Conservation (phyloP, 2,113 vertebrate genomes). For the Cryptomyrus ogoouensis region DNA sequence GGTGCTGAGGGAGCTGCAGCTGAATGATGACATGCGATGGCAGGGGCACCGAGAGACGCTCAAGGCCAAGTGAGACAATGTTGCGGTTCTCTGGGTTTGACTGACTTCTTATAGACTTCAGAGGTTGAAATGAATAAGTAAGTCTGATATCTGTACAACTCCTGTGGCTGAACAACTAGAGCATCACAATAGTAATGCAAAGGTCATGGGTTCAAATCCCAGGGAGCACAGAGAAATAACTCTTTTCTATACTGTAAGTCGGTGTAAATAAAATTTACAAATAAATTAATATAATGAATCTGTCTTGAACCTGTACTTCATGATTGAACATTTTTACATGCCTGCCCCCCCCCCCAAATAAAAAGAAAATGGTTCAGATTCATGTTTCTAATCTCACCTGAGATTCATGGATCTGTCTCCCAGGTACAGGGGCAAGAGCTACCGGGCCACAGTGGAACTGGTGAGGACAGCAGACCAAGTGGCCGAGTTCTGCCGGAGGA, state of each 20-base stretch:
- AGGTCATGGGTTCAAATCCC: neutral
- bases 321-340: neutral
- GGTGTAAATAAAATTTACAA: neutral
- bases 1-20: conserved; percentile 87
- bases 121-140: neutral
- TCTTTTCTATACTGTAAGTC: neutral
- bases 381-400: neutral
- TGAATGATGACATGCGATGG: conserved; percentile 90
- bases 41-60: conserved; percentile 89
- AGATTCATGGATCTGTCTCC: neutral
- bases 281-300: neutral
- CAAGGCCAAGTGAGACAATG: conserved; percentile 88
- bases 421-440: conserved; percentile 97
- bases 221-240: neutral
- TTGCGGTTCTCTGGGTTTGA: neutral
- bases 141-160: neutral
- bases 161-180: neutral
- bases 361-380: neutral
- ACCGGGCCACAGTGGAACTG: conserved; percentile 90
- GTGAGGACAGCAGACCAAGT: conserved; percentile 89
- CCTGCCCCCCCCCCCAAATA: neutral
- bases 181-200: neutral
- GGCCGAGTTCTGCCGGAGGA: conserved; percentile 91
- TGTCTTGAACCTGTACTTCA: neutral
- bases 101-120: neutral